phyloP scores from a whole-genome alignment of 2,113 vertebrate species.

The Carollia perspicillata region DNA sequence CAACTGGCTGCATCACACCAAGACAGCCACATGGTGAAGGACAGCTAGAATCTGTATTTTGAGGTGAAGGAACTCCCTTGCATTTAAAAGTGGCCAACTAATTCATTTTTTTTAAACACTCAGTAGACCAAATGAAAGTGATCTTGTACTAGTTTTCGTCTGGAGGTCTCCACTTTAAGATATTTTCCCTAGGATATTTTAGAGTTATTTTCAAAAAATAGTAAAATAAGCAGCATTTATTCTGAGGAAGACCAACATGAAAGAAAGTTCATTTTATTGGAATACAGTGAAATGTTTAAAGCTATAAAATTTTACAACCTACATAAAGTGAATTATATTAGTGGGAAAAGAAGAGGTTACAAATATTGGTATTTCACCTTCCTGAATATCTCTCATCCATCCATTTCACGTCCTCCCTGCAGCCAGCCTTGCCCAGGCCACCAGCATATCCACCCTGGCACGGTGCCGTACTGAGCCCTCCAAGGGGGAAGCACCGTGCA shows the following conservation, averaged over 20 bases:
- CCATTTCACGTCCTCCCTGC: not conserved
- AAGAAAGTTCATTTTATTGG: not conserved
- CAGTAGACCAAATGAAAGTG: not conserved
- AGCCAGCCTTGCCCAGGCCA: not conserved
- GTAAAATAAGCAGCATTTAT: not conserved
- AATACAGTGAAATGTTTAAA: not conserved
- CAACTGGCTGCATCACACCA: not conserved
- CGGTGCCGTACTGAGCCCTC: not conserved
- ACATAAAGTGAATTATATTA: not conserved
- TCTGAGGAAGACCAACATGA: not conserved
- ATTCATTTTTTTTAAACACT: not conserved
- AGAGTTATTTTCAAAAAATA: not conserved
- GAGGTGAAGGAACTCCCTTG: not conserved
- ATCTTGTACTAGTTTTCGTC: not conserved
- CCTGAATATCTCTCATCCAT: not conserved
- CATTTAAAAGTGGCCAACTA: not conserved
- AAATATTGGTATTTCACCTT: not conserved
- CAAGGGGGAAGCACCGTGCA: fast-evolving
- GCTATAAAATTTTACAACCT: not conserved
- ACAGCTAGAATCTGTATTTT: not conserved
- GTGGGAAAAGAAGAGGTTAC: not conserved
- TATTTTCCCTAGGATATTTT: not conserved
- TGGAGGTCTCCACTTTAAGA: not conserved
- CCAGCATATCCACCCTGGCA: not conserved
- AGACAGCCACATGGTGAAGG: not conserved